Evolutionary conservation across 2,888 invertebrate species (phyloP).

Genomic region (Mamestra brassicae): DNA sequence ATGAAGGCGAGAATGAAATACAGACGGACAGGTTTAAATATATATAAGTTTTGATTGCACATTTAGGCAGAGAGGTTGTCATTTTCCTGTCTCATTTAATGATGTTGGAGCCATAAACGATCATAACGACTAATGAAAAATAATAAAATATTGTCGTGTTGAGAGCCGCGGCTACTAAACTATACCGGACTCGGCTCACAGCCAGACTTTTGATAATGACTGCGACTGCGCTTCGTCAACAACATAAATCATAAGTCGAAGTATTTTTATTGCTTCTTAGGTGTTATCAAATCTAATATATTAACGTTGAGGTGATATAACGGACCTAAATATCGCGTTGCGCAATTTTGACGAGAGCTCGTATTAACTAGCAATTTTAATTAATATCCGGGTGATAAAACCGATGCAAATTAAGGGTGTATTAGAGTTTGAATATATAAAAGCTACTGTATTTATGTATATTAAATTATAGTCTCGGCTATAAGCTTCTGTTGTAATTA

Average conservation of each 20-base stretch:
- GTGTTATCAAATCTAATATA: constrained; percentile 55
- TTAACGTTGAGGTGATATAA: constrained; percentile 47
- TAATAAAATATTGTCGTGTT: constrained; percentile 45
- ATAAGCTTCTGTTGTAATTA: constrained; percentile 18
- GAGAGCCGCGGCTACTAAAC: constrained; percentile 37
- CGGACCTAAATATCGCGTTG: constrained; percentile 36
- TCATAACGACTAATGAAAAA: constrained; percentile 50
- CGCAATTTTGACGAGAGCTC: constrained; percentile 40
- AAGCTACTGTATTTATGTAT: constrained; percentile 41
- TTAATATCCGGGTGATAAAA: constrained; percentile 59
- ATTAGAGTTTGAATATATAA: constrained; percentile 36
- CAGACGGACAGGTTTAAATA: neutral
- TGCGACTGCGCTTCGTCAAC: constrained; percentile 46
- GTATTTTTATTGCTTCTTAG: constrained; percentile 53
- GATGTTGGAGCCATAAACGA: constrained; percentile 39
- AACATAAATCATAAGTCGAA: constrained; percentile 60
- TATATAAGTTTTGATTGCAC: constrained; percentile 13
- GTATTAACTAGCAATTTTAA: constrained; percentile 39
- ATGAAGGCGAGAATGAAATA: constrained; percentile 6
- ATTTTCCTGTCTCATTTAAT: constrained; percentile 43
- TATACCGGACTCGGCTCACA: constrained; percentile 25
- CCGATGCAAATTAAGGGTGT: constrained; percentile 37
- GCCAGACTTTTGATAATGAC: constrained; percentile 33
- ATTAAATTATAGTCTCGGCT: constrained; percentile 17
- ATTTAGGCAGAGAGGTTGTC: constrained; percentile 16